phyloP scores from a whole-genome alignment of 2,113 vertebrate species.

The Platysteira castanea region DNA sequence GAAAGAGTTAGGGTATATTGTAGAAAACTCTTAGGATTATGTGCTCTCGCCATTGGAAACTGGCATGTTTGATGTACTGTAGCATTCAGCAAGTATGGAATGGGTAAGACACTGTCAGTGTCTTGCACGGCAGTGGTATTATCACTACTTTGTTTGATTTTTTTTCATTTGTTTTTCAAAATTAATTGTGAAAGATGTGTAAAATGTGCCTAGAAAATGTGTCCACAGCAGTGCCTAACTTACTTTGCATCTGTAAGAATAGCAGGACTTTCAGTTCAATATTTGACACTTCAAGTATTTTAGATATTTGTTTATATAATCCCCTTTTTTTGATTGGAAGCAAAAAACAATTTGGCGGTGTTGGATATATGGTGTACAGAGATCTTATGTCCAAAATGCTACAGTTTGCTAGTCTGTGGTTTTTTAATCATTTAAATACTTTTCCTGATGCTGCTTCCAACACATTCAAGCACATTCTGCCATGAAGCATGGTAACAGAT shows the following conservation, averaged over 20 bases:
- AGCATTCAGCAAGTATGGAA: background rate
- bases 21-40: background rate
- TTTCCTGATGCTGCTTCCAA: background rate
- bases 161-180: background rate
- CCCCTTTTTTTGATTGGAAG: background rate
- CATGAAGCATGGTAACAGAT: background rate
- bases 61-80: background rate
- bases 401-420: background rate
- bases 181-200: background rate
- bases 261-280: background rate
- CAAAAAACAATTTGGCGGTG: background rate
- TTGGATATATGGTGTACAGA: background rate
- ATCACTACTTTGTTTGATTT: background rate
- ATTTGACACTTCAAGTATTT: background rate
- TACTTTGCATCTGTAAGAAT: background rate
- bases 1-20: background rate
- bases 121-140: background rate
- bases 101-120: background rate
- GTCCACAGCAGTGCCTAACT: background rate
- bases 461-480: background rate
- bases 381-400: background rate
- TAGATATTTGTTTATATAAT: background rate
- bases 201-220: background rate
- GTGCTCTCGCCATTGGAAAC: background rate
- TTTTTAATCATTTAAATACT: background rate